Evolutionary conservation across 2,113 vertebrate species (phyloP).

Genomic region (Limanda limanda): DNA sequence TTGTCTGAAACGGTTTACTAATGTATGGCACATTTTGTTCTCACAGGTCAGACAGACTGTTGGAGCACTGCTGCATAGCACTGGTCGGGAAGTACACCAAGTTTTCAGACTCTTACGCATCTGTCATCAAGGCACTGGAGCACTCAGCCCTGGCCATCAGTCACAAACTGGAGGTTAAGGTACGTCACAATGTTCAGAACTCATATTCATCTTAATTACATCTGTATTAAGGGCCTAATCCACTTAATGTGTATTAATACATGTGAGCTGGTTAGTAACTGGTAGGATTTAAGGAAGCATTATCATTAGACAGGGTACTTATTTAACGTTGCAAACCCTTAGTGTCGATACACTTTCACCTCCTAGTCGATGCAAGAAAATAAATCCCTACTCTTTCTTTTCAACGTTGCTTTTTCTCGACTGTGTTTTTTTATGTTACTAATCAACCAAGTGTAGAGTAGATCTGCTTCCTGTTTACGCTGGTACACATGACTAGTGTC

Average conservation of each 20-base stretch:
- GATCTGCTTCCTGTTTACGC: too few relatives aligned
- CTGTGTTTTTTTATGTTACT: too few relatives aligned
- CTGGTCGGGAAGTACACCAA: constrained; percentile 98
- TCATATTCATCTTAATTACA: neutral
- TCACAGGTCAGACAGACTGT: constrained; percentile 90
- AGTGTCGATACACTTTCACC: too few relatives aligned
- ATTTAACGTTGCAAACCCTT: too few relatives aligned
- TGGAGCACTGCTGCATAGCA: constrained; percentile 91
- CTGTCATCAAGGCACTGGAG: constrained; percentile 96
- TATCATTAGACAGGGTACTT: too few relatives aligned
- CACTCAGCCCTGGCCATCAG: constrained; percentile 96
- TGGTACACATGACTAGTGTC: too few relatives aligned
- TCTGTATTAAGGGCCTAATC: neutral
- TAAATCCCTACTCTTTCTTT: too few relatives aligned
- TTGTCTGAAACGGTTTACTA: neutral
- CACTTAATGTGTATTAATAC: neutral
- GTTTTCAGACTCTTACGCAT: constrained; percentile 96
- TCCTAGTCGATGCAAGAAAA: too few relatives aligned
- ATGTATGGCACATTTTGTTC: neutral
- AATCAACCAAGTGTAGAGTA: too few relatives aligned
- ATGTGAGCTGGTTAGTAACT: too few relatives aligned
- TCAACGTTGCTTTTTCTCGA: too few relatives aligned
- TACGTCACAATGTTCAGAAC: constrained; percentile 47
- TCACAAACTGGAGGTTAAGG: constrained; percentile 96
- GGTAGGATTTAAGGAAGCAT: too few relatives aligned